Conservation (phyloP, 2,113 vertebrate genomes). For the Rhinoderma darwinii region DNA sequence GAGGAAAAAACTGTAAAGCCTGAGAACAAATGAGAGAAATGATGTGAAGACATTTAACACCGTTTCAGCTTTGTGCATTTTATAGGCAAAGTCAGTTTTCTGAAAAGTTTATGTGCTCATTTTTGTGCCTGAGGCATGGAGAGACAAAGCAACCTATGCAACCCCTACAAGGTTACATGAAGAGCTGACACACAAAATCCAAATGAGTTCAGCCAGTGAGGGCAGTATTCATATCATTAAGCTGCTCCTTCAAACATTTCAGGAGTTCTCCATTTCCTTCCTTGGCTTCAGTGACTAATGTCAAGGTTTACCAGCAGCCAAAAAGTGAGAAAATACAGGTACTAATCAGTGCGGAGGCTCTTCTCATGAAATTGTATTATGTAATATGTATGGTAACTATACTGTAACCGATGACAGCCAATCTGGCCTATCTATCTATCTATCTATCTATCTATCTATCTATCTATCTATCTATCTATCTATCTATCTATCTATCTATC, state of each 20-base stretch:
- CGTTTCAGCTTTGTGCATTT: background rate
- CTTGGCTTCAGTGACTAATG: conserved; percentile 8
- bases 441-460: too few species aligned
- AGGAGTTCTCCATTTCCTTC: conserved; percentile 8
- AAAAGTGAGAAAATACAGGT: background rate
- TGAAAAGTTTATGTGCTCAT: conserved; percentile 44
- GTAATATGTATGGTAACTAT: background rate
- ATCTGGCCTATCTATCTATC: too few species aligned
- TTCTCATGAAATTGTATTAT: background rate
- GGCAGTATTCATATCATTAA: conserved; percentile 49
- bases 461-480: too few species aligned
- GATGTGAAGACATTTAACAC: background rate
- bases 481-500: too few species aligned
- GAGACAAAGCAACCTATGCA: conserved; percentile 20
- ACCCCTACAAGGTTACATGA: conserved; percentile 48
- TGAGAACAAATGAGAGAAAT: background rate
- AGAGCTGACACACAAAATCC: conserved; percentile 42
- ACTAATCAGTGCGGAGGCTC: background rate
- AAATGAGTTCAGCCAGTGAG: conserved; percentile 46
- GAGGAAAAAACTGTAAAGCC: background rate
- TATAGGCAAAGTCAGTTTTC: background rate
- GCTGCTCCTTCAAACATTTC: conserved; percentile 46
- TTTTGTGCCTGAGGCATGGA: conserved; percentile 46
- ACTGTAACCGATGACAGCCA: background rate
- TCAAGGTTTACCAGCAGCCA: conserved; percentile 29